Percentiles rank a stretch among this genome's conserved stretches.
These are phyloP conservation scores for Drosophila borborema DNA, from an alignment of 2,888 invertebrate species.

Conservation along the genomic window DNA sequence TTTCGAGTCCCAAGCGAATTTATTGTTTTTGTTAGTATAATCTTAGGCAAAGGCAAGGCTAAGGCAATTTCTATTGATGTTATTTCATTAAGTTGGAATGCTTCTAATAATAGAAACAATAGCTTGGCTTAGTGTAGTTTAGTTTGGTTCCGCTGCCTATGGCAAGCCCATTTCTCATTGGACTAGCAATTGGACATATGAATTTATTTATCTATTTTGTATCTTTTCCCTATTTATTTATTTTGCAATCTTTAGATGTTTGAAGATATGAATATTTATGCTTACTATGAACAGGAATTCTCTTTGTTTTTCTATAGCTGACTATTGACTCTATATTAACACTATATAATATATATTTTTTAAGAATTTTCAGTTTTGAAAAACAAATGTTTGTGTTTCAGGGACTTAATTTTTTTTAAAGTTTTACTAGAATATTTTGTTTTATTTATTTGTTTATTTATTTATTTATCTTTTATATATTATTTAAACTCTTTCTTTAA, in stretches of 20 bases:
- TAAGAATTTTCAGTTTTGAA: too few species aligned
- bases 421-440: too few species aligned
- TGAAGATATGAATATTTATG: background rate
- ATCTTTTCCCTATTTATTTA: background rate
- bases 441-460: too few species aligned
- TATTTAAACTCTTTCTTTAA: too few species aligned
- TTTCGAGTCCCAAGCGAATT: background rate
- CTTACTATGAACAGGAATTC: background rate
- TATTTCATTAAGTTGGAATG: background rate
- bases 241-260: background rate
- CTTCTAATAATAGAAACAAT: background rate
- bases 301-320: background rate
- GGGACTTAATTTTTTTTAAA: too few species aligned
- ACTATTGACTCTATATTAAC: background rate
- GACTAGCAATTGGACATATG: background rate
- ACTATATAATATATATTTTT: too few species aligned
- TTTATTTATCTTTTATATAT: too few species aligned
- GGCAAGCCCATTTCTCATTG: background rate
- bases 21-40: background rate
- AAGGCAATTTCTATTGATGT: background rate
- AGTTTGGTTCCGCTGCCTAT: background rate
- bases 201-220: background rate
- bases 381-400: too few species aligned
- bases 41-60: background rate
- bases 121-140: background rate